Conservation (phyloP, 2,888 invertebrate species). For the Nowickia ferox region DNA sequence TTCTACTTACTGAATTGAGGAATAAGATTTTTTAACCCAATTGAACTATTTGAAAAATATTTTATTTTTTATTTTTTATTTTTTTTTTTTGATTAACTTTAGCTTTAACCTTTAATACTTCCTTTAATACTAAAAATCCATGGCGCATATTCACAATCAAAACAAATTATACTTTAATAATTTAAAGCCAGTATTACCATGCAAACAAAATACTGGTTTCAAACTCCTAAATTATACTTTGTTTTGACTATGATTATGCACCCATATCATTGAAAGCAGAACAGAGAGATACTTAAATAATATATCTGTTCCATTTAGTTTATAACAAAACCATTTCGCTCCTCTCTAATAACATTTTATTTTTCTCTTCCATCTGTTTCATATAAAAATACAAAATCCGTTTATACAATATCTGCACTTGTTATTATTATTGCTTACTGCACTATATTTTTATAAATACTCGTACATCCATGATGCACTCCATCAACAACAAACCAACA, state of each 20-base stretch:
- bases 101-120: too few species aligned
- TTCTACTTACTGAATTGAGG: too few species aligned
- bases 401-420: conserved; percentile 3
- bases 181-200: neutral
- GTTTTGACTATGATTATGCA: neutral
- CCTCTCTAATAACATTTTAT: neutral
- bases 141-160: too few species aligned
- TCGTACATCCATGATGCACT: conserved; percentile 51
- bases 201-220: too few species aligned
- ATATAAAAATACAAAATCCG: conserved; percentile 9
- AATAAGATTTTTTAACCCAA: too few species aligned
- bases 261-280: neutral
- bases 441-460: conserved; percentile 45
- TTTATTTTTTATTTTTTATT: too few species aligned
- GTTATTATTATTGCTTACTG: neutral
- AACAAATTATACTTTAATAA: too few species aligned
- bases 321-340: neutral
- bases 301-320: neutral
- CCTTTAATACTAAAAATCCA: too few species aligned
- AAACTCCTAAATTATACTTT: too few species aligned
- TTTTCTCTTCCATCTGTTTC: conserved; percentile 50
- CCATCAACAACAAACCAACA: conserved; percentile 36
- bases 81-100: too few species aligned
- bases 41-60: too few species aligned
- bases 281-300: neutral